Base-by-base conservation (phyloP, 2,888 invertebrate species). In the Eilema sororculum region DNA sequence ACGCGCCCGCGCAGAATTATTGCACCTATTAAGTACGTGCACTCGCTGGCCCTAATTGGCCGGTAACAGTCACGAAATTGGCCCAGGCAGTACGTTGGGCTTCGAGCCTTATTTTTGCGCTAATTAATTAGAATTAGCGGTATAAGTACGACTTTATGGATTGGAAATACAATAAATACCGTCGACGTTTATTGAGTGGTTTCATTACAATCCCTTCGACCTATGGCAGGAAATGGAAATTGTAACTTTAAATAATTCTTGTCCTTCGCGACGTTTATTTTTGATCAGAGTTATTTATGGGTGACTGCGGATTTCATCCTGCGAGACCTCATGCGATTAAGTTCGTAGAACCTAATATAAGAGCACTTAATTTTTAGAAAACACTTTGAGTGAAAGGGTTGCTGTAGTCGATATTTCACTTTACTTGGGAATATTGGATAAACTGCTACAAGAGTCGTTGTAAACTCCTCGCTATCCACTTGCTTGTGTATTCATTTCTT, bases 61-160 rank as follows among this genome's bases (percentile, higher is more conserved):
- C 73, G 74, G 76, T 69, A 76, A 76, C 71, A 79, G 83, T 87
- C 88, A 87, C 87, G 87, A 83, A 79, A 79, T 78, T 73, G 74
- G 73, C 73, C 76, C 75, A 74, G 58, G 75, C 75, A 71, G 72
- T 73, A 67, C 65, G 75, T 77, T 78, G 70, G 70, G 75, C 25
- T 67, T 46, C 61, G 61, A 33, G 33, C 25, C 58, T 70, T 76
- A 72, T 78, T 71, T 78, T 80, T 71, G 68, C 46, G 67, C 33
- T 67, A 71, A 71, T 73, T 73, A 72, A 75, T 80, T 80, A 71
- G 58, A 71, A 72, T 71, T 72, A 70, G 69, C 73, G 63, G 69
- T 63, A 56, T 71, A 57, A 67, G 61, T 68, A 24, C 24, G 22
- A 20, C 9, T 61, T 41, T 56, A n/a, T n/a, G 25, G 59, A 56